Evolutionary conservation across 1,140 invertebrate genomes (phyloP).

Genomic region (Drosophila takahashii): DNA sequence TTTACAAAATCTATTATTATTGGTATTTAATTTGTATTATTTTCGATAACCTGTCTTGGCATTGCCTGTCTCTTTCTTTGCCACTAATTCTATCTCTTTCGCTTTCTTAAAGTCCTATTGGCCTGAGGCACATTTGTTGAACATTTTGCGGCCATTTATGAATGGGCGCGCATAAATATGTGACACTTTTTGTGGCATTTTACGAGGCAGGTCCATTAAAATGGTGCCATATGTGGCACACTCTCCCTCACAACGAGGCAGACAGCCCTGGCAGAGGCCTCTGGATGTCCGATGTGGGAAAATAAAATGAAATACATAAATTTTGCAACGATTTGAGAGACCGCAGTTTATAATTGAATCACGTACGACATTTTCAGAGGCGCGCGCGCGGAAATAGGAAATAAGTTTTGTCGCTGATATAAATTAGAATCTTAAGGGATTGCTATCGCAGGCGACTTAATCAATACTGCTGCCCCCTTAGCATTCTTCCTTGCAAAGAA

Average conservation of each 20-base stretch:
- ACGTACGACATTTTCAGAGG: conserved; percentile 79
- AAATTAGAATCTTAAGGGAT: conserved; percentile 84
- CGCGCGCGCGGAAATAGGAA: conserved; percentile 70
- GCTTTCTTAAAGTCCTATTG: conserved; percentile 21
- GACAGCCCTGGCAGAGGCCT: conserved; percentile 31
- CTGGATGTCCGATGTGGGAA: conserved; percentile 52
- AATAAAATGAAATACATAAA: conserved; percentile 84
- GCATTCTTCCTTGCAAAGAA: background rate
- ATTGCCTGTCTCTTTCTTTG: conserved; percentile 1
- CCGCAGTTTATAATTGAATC: conserved; percentile 84
- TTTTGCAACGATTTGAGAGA: conserved; percentile 84
- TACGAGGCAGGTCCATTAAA: conserved; percentile 82
- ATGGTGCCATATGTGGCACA: conserved; percentile 70
- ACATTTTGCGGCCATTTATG: conserved; percentile 58
- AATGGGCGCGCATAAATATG: conserved; percentile 75
- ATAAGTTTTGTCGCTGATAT: conserved; percentile 81
- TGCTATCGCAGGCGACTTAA: conserved; percentile 56
- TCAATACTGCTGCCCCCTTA: conserved; percentile 51
- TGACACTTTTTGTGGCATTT: conserved; percentile 75
- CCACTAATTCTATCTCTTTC: background rate
- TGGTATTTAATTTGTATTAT: background rate
- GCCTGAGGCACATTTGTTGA: conserved; percentile 55
- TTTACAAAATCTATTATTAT: background rate
- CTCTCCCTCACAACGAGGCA: conserved; percentile 14
- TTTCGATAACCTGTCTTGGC: background rate